phyloP scores from a whole-genome alignment of 2,888 invertebrate species.

The Seira ritae region DNA sequence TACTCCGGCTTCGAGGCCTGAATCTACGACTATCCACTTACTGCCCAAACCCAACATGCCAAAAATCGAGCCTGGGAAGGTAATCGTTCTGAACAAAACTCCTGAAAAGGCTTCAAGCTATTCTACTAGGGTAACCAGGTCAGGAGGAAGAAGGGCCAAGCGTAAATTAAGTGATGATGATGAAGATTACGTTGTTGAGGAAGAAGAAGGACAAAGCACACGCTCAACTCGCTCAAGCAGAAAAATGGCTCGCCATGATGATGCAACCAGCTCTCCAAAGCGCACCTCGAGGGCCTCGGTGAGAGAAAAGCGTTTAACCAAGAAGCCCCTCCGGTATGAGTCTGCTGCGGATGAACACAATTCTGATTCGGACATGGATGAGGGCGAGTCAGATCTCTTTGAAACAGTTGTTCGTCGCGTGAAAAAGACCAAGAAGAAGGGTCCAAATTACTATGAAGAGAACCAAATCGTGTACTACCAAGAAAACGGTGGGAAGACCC shows the following conservation, averaged over 20 bases:
- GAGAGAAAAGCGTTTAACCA: not conserved
- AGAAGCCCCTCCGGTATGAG: not conserved
- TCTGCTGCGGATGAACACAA: no score
- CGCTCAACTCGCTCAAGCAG: no score
- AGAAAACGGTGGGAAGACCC: not conserved
- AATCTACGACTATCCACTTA: not conserved
- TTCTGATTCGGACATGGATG: not conserved
- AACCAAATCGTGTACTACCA: not conserved
- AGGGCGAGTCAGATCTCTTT: not conserved
- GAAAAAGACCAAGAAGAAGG: not conserved
- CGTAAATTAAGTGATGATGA: conserved; percentile 15
- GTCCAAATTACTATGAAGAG: not conserved
- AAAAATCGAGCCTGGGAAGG: not conserved
- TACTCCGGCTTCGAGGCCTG: conserved; percentile 30
- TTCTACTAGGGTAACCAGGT: conserved; percentile 11
- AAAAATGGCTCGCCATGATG: no score
- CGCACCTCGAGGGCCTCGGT: not conserved
- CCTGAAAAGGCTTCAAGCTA: no score
- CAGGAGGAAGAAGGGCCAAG: not conserved
- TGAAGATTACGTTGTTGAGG: not conserved
- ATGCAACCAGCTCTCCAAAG: no score
- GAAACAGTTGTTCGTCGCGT: not conserved
- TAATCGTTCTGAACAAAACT: not conserved
- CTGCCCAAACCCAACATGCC: not conserved
- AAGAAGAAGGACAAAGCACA: not conserved